phyloP scores from a whole-genome alignment of 2,797 vertebrate species.

The Muscicapa comitata region DNA sequence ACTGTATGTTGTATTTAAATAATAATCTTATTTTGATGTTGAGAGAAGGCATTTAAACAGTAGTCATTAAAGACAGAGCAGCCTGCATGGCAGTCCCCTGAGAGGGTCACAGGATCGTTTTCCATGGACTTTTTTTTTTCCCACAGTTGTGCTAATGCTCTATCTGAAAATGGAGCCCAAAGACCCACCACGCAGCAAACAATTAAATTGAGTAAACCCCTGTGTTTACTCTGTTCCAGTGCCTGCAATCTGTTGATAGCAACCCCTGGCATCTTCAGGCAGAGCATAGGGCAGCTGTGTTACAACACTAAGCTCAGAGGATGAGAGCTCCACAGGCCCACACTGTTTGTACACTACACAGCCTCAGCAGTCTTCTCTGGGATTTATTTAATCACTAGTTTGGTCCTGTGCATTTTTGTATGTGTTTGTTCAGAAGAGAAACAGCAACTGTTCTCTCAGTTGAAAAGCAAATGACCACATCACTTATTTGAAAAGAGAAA shows the following conservation, averaged over 20 bases:
- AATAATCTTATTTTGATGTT: constrained; percentile 19
- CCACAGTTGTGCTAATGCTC: not conserved
- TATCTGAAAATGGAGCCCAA: constrained; percentile 12
- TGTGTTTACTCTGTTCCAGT: not conserved
- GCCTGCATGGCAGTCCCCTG: not conserved
- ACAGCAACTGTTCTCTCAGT: constrained; percentile 39
- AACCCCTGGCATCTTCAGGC: not conserved
- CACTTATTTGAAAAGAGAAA: not conserved
- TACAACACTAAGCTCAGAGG: not conserved
- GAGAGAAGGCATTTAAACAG: constrained; percentile 41
- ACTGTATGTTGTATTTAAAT: constrained; percentile 36
- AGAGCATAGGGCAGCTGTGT: not conserved
- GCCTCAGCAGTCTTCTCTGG: not conserved
- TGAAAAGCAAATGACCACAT: constrained; percentile 53
- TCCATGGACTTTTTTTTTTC: not conserved
- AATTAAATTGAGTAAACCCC: not conserved
- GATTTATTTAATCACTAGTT: not conserved
- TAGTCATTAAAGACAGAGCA: not conserved
- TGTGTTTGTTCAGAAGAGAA: not conserved
- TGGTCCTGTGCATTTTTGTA: constrained; percentile 8
- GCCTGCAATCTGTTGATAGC: not conserved
- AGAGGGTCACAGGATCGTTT: not conserved
- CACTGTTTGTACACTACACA: not conserved
- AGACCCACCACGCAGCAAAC: not conserved
- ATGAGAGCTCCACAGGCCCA: not conserved